Percentiles rank a stretch among this genome's conserved stretches.
Evolutionary conservation across 2,113 vertebrate species (phyloP).

Genomic region (Perognathus longimembris): DNA sequence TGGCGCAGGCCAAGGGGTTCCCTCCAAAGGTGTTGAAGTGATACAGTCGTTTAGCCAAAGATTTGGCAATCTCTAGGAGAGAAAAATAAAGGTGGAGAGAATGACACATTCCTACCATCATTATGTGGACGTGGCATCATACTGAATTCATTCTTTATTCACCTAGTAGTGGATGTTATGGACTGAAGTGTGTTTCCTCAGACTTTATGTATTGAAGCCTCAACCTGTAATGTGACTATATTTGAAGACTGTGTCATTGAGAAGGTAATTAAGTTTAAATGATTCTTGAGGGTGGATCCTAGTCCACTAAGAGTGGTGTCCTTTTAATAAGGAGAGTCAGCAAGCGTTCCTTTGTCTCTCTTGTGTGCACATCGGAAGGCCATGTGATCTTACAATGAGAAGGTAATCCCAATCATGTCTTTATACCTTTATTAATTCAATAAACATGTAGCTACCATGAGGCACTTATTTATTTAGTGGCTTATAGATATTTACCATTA

Average conservation of each 20-base stretch:
- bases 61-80: slow-evolving; percentile 91
- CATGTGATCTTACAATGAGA: neutral
- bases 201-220: neutral
- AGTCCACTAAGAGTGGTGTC: neutral
- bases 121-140: too few species aligned
- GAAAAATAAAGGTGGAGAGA: slow-evolving; percentile 45
- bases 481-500: neutral
- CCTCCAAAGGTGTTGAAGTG: slow-evolving; percentile 97
- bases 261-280: neutral
- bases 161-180: neutral
- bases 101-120: neutral
- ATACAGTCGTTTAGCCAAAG: slow-evolving; percentile 85
- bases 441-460: neutral
- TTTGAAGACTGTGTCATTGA: neutral
- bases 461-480: neutral
- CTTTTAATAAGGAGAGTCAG: neutral
- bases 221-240: neutral
- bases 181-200: neutral
- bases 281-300: neutral
- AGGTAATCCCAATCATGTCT: neutral
- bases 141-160: neutral
- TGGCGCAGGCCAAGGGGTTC: slow-evolving; percentile 90
- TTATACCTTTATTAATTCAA: neutral
- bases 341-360: neutral
- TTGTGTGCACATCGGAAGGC: neutral